phyloP scores from a whole-genome alignment of 1,140 invertebrate species.

The Drosophila takahashii region DNA sequence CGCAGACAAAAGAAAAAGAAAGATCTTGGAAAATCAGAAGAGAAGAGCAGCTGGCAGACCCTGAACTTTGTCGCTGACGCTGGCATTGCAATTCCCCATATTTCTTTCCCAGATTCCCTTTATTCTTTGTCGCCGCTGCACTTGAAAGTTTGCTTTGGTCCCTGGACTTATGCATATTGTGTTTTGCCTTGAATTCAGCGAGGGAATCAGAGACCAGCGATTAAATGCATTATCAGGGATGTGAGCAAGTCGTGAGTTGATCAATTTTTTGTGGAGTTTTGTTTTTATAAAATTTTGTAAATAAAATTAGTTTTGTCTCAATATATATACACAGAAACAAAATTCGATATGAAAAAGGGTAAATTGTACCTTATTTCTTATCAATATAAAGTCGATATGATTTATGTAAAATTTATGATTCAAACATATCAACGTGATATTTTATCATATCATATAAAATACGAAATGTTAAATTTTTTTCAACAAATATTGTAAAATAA shows the following conservation, averaged over 20 bases:
- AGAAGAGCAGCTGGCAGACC: slow-evolving; percentile 62
- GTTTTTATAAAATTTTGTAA: not conserved
- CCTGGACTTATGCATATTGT: slow-evolving; percentile 12
- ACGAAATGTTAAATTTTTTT: too few relatives aligned
- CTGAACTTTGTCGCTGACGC: slow-evolving; percentile 70
- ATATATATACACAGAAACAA: not conserved
- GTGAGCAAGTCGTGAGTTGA: not conserved
- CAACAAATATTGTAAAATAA: too few relatives aligned
- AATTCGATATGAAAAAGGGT: too few relatives aligned
- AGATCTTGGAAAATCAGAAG: slow-evolving; percentile 40
- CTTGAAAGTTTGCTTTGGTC: slow-evolving; percentile 45
- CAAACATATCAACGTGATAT: too few relatives aligned
- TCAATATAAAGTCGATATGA: too few relatives aligned
- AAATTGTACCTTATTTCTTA: too few relatives aligned
- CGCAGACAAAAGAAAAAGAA: slow-evolving; percentile 51
- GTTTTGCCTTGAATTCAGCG: slow-evolving; percentile 57
- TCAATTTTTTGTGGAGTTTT: not conserved
- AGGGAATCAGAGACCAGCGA: slow-evolving; percentile 60
- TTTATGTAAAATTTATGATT: too few relatives aligned
- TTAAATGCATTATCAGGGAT: slow-evolving; percentile 53
- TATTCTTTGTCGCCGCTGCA: slow-evolving; percentile 53
- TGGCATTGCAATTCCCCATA: slow-evolving; percentile 50
- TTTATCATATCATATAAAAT: too few relatives aligned
- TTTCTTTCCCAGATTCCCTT: slow-evolving; percentile 33
- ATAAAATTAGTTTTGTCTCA: not conserved